These are phyloP conservation scores for Hyles vespertilio DNA, from an alignment of 1,140 invertebrate species.

Conservation along the genomic window DNA sequence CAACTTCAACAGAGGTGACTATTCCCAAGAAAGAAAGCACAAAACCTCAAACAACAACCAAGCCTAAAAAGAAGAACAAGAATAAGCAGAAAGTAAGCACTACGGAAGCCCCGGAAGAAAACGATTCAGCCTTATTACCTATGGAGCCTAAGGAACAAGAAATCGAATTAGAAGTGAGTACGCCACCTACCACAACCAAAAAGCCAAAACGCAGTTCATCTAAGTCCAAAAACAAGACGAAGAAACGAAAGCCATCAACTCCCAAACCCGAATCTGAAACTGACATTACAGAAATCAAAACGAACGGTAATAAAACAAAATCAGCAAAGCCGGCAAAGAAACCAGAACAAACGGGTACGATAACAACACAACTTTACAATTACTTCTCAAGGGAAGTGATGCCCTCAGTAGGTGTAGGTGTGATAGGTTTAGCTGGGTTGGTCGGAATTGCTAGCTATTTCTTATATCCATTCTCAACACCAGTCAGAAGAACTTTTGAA, in stretches of 20 bases:
- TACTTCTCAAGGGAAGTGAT: constrained; percentile 87
- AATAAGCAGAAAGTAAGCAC: constrained; percentile 44
- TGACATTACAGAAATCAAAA: constrained; percentile 68
- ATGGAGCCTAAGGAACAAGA: constrained; percentile 77
- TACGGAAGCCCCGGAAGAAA: constrained; percentile 38
- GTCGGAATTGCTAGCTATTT: constrained; percentile 85
- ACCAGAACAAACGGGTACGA: constrained; percentile 70
- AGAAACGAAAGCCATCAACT: constrained; percentile 60
- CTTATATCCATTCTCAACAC: constrained; percentile 83
- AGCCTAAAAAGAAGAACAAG: constrained; percentile 61
- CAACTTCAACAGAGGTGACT: constrained; percentile 37
- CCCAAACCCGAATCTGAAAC: constrained; percentile 75
- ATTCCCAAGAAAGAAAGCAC: constrained; percentile 42
- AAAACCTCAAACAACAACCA: constrained; percentile 37
- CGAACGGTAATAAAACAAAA: constrained; percentile 66
- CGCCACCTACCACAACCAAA: constrained; percentile 67
- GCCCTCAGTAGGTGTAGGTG: constrained; percentile 85
- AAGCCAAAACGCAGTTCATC: constrained; percentile 66
- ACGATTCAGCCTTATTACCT: constrained; percentile 53
- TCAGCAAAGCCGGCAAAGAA: constrained; percentile 52
- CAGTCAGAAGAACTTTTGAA: constrained; percentile 81
- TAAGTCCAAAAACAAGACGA: constrained; percentile 73
- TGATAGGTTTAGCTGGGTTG: constrained; percentile 82
- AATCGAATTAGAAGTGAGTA: constrained; percentile 75
- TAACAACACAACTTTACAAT: constrained; percentile 85